phyloP scores from a whole-genome alignment of 2,797 vertebrate genomes.

The Gymnoscopelus braueri region DNA sequence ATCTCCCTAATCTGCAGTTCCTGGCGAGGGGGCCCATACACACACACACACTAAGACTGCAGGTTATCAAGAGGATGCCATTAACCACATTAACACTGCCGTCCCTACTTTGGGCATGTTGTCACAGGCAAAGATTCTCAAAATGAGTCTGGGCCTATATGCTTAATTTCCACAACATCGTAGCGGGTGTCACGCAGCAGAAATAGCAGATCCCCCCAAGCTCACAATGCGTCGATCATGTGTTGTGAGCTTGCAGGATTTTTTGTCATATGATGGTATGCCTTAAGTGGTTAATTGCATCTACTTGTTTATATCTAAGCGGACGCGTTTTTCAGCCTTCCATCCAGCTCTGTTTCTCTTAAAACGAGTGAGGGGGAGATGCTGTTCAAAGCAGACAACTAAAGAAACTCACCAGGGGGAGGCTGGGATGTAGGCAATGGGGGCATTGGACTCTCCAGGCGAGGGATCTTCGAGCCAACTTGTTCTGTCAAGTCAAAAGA shows the following conservation, averaged over 20 bases:
- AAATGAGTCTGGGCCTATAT: too few species aligned
- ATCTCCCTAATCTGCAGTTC: conserved; percentile 14
- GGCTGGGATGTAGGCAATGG: conserved; percentile 90
- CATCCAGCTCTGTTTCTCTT: neutral
- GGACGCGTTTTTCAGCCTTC: too few species aligned
- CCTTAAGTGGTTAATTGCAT: too few species aligned
- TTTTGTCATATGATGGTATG: too few species aligned
- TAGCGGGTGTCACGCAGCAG: too few species aligned
- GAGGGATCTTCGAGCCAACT: conserved; percentile 91
- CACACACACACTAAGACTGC: conserved; percentile 23
- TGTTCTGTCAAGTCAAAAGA: conserved; percentile 83
- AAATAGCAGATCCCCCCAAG: too few species aligned
- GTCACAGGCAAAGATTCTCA: neutral
- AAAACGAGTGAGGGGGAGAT: neutral
- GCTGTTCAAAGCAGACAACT: neutral
- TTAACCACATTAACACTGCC: too few species aligned
- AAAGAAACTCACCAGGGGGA: conserved; percentile 84
- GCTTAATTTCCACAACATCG: too few species aligned
- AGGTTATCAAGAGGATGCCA: neutral
- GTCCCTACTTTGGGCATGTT: too few species aligned
- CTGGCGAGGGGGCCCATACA: conserved; percentile 29
- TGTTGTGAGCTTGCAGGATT: too few species aligned
- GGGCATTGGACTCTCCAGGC: conserved; percentile 92
- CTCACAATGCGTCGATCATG: too few species aligned
- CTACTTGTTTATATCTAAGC: too few species aligned